Percentiles rank a stretch among this genome's conserved stretches.
Conservation (phyloP, 2,113 vertebrate genomes). For the Serinus canaria region DNA sequence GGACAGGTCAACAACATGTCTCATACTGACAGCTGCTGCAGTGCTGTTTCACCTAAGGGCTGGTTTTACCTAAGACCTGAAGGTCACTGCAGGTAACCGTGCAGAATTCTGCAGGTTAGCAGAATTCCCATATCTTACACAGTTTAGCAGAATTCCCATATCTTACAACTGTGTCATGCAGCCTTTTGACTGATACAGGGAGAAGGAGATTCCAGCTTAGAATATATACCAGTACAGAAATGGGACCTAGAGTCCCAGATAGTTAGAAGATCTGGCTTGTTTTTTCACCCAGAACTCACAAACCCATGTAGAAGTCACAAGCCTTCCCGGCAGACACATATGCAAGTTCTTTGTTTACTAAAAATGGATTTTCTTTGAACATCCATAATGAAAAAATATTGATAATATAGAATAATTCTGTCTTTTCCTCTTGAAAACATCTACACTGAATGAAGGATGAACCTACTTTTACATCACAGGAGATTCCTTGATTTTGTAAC, state of each 20-base stretch:
- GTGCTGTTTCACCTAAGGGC: neutral
- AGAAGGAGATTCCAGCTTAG: neutral
- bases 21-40: neutral
- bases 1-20: neutral
- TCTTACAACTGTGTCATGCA: neutral
- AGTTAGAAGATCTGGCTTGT: neutral
- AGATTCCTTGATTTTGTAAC: neutral
- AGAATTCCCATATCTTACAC: neutral
- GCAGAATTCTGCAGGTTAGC: neutral
- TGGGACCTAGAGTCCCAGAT: neutral
- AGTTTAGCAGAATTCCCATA: neutral
- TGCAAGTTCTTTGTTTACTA: neutral
- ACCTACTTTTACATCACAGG: neutral
- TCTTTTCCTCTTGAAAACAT: neutral
- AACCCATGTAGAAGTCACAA: neutral
- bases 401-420: neutral
- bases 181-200: neutral
- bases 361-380: neutral
- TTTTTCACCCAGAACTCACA: neutral
- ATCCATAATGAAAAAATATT: neutral
- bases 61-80: neutral
- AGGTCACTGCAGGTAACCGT: neutral
- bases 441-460: neutral
- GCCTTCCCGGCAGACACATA: neutral
- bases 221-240: neutral